These are phyloP conservation scores for Augochlorella aurata DNA, from an alignment of 2,888 invertebrate species.

Conservation along the genomic window DNA sequence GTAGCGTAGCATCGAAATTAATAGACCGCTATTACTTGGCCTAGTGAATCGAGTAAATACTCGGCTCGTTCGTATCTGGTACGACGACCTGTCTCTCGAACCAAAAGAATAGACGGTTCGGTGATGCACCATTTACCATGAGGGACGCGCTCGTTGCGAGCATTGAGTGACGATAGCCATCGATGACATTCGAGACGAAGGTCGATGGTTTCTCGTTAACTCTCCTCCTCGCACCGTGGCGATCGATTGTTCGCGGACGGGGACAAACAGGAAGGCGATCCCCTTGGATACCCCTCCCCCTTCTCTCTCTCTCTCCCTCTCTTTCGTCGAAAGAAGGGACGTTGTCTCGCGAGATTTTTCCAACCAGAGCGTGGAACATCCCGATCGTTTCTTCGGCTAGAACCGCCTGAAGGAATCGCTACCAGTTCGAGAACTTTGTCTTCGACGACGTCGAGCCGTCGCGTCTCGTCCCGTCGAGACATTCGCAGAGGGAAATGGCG, in stretches of 20 bases:
- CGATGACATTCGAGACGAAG: slow-evolving; percentile 49
- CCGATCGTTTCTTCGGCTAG: neutral
- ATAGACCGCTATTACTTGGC: slow-evolving; percentile 70
- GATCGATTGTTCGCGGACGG: neutral
- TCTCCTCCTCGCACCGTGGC: slow-evolving; percentile 4
- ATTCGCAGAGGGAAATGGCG: neutral
- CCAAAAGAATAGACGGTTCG: slow-evolving; percentile 67
- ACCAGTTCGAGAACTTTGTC: neutral
- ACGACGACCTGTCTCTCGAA: slow-evolving; percentile 47
- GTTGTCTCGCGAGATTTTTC: neutral
- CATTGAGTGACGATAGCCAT: slow-evolving; percentile 29
- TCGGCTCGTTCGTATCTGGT: slow-evolving; percentile 56
- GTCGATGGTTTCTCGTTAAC: slow-evolving; percentile 14
- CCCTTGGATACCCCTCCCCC: neutral
- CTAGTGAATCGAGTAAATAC: slow-evolving; percentile 73
- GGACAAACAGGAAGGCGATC: neutral
- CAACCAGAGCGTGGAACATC: neutral
- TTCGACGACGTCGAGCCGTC: neutral
- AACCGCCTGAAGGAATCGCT: neutral
- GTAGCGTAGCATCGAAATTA: slow-evolving; percentile 56
- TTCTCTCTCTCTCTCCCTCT: no score
- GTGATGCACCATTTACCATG: slow-evolving; percentile 75
- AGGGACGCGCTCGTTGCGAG: slow-evolving; percentile 57
- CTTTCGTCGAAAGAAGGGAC: neutral
- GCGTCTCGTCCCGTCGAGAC: no score